Evolutionary conservation across 1,140 invertebrate species (phyloP).

Genomic region (Penaeus chinensis): DNA sequence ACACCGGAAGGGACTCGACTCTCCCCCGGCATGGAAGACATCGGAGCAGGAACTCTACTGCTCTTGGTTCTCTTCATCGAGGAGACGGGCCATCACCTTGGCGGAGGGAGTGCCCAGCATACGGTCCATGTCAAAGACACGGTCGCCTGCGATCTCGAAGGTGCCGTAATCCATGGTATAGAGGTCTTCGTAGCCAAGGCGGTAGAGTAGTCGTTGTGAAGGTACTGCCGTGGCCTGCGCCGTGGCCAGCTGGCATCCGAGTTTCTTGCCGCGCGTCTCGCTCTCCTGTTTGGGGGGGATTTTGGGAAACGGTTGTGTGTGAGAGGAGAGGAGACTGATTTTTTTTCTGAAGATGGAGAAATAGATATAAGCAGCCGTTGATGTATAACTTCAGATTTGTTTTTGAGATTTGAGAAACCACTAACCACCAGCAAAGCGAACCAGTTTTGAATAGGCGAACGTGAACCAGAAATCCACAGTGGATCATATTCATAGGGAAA

Average conservation of each 20-base stretch:
- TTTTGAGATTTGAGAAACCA: neutral
- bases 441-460: neutral
- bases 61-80: conserved; percentile 14
- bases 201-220: conserved; percentile 54
- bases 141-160: conserved; percentile 59
- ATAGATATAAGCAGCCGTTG: neutral
- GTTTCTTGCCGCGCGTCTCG: conserved; percentile 36
- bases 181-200: conserved; percentile 53
- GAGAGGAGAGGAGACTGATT: no score
- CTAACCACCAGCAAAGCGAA: neutral
- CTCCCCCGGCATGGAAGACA: no score
- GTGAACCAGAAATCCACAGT: no score
- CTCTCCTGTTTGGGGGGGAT: conserved; percentile 30
- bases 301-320: no score
- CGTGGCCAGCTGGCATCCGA: conserved; percentile 61
- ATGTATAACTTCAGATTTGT: no score
- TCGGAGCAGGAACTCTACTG: neutral
- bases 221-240: conserved; percentile 61
- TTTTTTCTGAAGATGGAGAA: neutral
- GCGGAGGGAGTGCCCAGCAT: conserved; percentile 63
- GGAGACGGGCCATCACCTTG: conserved; percentile 60
- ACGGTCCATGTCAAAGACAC: conserved; percentile 62
- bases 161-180: conserved; percentile 62
- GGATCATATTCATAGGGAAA: neutral
- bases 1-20: no score